Base-by-base conservation (phyloP, 2,797 vertebrate genomes). In the Hemitrygon akajei region DNA sequence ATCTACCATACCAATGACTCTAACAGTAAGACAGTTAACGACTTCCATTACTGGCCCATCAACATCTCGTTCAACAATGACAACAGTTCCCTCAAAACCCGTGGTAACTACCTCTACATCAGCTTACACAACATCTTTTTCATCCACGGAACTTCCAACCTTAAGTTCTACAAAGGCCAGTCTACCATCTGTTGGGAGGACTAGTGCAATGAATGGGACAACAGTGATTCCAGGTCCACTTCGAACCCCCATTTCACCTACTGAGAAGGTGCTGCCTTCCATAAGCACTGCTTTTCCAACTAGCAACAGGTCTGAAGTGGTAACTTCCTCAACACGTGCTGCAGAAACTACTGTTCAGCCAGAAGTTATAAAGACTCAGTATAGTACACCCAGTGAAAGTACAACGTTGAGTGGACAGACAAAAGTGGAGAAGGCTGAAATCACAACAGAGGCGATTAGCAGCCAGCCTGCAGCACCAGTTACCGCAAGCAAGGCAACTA, bases 131-230 rank as follows among this genome's bases (percentile, higher is more conserved):
- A 63, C 94, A 73, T 94, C 58, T 82, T 94, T 93, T 7, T 94
- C 94, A 94, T 94, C 69, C 94, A 87, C 93, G 30, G 77, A 94
- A 60, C 76, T 9, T 93, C 5, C 56, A 91, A 16, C 93, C 89
- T 1, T 94, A 86, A 37, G 93, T 93, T 94, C 95, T 73, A 11
- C 93, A 92, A 95, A 94, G 94, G 0, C 89, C 0, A 93, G 95
- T n/a, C 94, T 94, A 93, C 94, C 94, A 37, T 95, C 94, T 92
- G 87, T 95, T 58, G 91, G 40, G 0, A 95, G 95, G 10, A 94
- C 95, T 92, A 86, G 79, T 79, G 95, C 94, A 22, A 94, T 94
- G 30, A 93, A 22, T 22, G 27, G 40, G 3, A 86, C 81, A 18
- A 63, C 69, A 58, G 63, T 25, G 40, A 81, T 75, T 73, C 47